A percentile compares a stretch with the other conserved stretches of the same genome.
These are phyloP conservation scores for Mnemiopsis leidyi DNA, from an alignment of 37 sponge, comb jelly and placozoan species.

Conservation along the genomic window DNA sequence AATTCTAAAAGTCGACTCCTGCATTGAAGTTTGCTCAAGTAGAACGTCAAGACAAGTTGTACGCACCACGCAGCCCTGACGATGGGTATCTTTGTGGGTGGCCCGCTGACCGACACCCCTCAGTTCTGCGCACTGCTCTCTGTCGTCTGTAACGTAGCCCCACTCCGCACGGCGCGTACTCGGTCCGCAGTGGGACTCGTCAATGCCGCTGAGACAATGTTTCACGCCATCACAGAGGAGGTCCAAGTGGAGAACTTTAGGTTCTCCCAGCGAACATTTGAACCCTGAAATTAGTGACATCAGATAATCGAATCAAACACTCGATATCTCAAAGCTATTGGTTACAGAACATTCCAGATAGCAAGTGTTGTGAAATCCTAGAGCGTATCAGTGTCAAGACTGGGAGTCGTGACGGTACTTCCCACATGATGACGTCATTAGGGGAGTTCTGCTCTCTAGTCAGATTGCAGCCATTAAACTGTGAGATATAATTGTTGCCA, in stretches of 20 bases:
- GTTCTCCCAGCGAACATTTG: slow-evolving; percentile 12
- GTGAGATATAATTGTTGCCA: no score
- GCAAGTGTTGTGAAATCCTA: no score
- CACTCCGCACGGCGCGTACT: neutral
- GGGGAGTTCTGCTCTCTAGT: neutral
- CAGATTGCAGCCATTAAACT: no score
- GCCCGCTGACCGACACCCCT: no score
- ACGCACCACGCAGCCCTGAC: neutral
- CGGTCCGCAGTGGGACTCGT: neutral
- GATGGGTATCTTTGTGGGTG: neutral
- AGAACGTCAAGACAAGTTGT: no score
- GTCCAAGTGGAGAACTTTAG: neutral
- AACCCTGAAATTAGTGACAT: neutral
- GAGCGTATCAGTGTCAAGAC: no score
- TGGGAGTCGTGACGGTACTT: neutral
- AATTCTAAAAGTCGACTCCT: no score
- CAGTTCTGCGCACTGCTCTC: neutral
- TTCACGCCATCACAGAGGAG: neutral
- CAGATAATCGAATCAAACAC: no score
- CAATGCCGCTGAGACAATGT: neutral
- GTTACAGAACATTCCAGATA: no score
- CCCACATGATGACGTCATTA: neutral
- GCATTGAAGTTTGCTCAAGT: no score
- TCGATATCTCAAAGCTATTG: neutral
- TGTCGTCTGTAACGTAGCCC: neutral